Percentiles rank a stretch among this genome's conserved stretches.
These are phyloP conservation scores for Caenorhabditis briggsae DNA, from an alignment of 1,140 invertebrate species.

Conservation along the genomic window DNA sequence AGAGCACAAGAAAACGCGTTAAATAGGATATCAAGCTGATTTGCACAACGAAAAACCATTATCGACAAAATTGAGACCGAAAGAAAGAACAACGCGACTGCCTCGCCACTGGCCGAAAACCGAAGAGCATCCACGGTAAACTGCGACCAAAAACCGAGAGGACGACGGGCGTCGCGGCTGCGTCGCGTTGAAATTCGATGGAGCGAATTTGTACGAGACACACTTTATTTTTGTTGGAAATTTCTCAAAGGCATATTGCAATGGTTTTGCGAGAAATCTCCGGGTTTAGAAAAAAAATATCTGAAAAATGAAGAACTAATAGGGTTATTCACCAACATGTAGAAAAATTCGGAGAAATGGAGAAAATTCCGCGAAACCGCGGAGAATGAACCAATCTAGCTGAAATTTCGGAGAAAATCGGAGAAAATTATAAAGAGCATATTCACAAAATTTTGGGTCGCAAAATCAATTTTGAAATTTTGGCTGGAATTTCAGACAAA, in stretches of 20 bases:
- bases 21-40: slow-evolving; percentile 28
- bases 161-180: slow-evolving; percentile 15
- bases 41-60: slow-evolving; percentile 38
- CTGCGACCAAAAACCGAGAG: slow-evolving; percentile 44
- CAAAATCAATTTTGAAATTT: no score
- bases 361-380: no score
- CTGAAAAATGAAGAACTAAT: no score
- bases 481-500: no score
- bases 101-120: slow-evolving; percentile 57
- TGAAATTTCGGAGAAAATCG: no score
- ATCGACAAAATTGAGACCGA: slow-evolving; percentile 16
- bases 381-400: no score
- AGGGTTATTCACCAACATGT: no score
- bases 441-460: no score
- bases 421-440: no score
- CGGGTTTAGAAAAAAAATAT: not conserved
- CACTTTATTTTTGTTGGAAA: slow-evolving; percentile 12
- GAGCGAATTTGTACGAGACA: not conserved
- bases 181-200: slow-evolving; percentile 7
- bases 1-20: not conserved
- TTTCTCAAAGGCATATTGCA: not conserved
- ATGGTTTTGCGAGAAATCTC: not conserved
- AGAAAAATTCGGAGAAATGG: no score
- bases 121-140: slow-evolving; percentile 61
- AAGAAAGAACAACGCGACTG: not conserved